Percentiles rank a stretch among this genome's conserved stretches.
Conservation (phyloP, 2,888 invertebrate species). For the Agrotis clavis region DNA sequence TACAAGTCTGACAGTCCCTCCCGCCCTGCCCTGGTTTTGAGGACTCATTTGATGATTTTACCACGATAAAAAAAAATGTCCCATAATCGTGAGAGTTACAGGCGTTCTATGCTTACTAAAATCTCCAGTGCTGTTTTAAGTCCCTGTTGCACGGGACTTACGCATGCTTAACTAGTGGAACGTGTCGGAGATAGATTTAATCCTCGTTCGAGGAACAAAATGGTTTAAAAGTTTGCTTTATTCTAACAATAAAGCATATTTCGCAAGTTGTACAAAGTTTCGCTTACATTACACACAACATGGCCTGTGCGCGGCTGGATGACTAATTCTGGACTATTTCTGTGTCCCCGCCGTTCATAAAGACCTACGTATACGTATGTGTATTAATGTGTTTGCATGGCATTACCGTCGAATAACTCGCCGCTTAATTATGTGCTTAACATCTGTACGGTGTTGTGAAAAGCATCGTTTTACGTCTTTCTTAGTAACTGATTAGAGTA, state of each 20-base stretch:
- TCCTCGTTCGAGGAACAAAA: neutral
- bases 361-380: conserved; percentile 43
- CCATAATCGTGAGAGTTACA: neutral
- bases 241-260: conserved; percentile 40
- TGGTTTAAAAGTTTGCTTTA: neutral
- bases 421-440: conserved; percentile 56
- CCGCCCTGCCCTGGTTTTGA: too few relatives aligned
- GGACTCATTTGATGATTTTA: too few relatives aligned
- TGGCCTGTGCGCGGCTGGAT: conserved; percentile 62
- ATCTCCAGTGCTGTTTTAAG: neutral
- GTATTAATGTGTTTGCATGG: conserved; percentile 56
- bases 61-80: too few relatives aligned
- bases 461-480: conserved; percentile 34
- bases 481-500: conserved; percentile 26
- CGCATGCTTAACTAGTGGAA: too few relatives aligned
- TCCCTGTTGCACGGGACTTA: neutral
- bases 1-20: too few relatives aligned
- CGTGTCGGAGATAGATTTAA: neutral
- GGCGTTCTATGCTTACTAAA: neutral
- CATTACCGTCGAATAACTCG: conserved; percentile 56
- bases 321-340: conserved; percentile 82
- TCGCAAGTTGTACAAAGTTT: conserved; percentile 56
- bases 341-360: conserved; percentile 69
- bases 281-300: conserved; percentile 38
- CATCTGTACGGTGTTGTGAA: conserved; percentile 47